Evolutionary conservation across 64 coral and sea anemone species (phyloP).

Genomic region (Astreopora myriophthalma): DNA sequence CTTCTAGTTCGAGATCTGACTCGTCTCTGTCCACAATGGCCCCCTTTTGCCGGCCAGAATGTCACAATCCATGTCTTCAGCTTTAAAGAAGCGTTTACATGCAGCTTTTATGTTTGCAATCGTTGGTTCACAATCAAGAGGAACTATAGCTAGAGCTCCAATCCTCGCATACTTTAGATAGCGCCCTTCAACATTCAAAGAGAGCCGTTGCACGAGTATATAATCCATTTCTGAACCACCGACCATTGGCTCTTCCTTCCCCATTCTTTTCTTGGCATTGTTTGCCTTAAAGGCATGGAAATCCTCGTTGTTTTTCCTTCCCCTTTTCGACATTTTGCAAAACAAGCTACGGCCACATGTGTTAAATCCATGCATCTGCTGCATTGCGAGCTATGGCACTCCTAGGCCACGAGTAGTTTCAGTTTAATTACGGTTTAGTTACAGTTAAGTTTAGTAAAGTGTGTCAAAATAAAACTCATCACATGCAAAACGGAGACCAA

Average conservation of each 20-base stretch:
- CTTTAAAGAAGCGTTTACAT: slow-evolving; percentile 49
- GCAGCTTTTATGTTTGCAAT: slow-evolving; percentile 61
- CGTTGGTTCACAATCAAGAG: slow-evolving; percentile 42
- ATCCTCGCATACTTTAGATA: slow-evolving; percentile 73
- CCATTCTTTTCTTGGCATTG: background rate
- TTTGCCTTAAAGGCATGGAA: slow-evolving; percentile 5
- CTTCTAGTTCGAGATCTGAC: slow-evolving; percentile 63
- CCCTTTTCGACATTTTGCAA: background rate
- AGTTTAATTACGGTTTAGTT: slow-evolving; percentile 38
- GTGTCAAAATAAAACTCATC: too few species aligned
- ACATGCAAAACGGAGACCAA: too few species aligned
- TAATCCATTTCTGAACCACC: background rate
- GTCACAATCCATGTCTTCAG: slow-evolving; percentile 39
- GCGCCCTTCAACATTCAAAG: slow-evolving; percentile 52
- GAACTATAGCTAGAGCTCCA: slow-evolving; percentile 53
- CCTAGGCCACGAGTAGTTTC: slow-evolving; percentile 21
- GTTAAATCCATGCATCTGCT: background rate
- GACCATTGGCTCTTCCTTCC: slow-evolving; percentile 3
- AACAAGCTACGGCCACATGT: background rate
- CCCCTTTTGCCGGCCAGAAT: slow-evolving; percentile 62
- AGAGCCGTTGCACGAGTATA: slow-evolving; percentile 63
- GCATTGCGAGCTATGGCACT: slow-evolving; percentile 52
- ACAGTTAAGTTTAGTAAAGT: too few species aligned
- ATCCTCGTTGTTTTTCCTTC: slow-evolving; percentile 7
- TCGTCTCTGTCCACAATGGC: slow-evolving; percentile 42